Conservation (phyloP, 2,797 vertebrate species). For the Sebastes itinus region DNA sequence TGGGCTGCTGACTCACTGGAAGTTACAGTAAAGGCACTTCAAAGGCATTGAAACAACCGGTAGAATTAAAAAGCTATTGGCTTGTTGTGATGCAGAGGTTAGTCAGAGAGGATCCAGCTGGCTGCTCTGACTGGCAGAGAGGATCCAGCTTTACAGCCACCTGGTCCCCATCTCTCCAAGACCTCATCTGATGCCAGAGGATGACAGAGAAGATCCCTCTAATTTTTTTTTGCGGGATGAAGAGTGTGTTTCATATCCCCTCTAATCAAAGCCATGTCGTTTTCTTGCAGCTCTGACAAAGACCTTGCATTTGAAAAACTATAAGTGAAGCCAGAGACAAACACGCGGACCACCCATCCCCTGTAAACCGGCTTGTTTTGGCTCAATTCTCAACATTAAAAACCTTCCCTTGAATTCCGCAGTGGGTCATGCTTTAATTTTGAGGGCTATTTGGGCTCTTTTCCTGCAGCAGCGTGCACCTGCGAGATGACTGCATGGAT, state of each 20-base stretch:
- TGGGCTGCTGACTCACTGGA: conserved; percentile 69
- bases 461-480: conserved; percentile 71
- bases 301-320: conserved; percentile 68
- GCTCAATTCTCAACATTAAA: conserved; percentile 66
- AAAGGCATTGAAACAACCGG: conserved; percentile 60
- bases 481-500: conserved; percentile 76
- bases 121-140: conserved; percentile 41
- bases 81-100: conserved; percentile 68
- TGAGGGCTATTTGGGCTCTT: conserved; percentile 57
- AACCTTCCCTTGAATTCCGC: conserved; percentile 70
- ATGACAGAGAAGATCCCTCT: conserved; percentile 74
- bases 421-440: conserved; percentile 76
- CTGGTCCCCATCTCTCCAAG: conserved; percentile 74
- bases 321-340: conserved; percentile 78
- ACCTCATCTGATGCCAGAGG: conserved; percentile 70
- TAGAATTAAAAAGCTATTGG: conserved; percentile 72
- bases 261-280: conserved; percentile 82
- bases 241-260: conserved; percentile 73
- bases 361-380: conserved; percentile 76
- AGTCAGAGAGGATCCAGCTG: conserved; percentile 58
- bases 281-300: conserved; percentile 69
- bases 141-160: conserved; percentile 74
- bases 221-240: conserved; percentile 52
- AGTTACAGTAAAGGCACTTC: conserved; percentile 63
- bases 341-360: conserved; percentile 82